Conservation (phyloP, 2,797 vertebrate species). For the Melanotaenia trifasciata region DNA sequence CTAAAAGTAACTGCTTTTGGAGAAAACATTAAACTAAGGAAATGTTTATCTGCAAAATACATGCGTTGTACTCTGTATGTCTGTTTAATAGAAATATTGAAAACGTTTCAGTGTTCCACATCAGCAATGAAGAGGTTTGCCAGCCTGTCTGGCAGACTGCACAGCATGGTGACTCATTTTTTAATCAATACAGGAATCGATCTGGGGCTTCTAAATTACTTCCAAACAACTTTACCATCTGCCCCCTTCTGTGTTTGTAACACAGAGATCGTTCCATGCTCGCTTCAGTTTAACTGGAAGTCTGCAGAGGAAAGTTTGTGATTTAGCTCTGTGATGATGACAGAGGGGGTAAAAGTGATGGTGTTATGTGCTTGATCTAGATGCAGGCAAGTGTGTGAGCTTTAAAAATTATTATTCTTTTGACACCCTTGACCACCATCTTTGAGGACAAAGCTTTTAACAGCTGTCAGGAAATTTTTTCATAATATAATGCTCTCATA, state of each 20-base stretch:
- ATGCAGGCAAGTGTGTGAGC: not conserved
- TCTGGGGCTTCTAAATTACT: conserved; percentile 34
- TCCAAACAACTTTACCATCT: conserved; percentile 25
- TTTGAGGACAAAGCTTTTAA: not conserved
- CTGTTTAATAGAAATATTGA: not conserved
- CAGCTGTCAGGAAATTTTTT: not conserved
- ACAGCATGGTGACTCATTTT: conserved; percentile 20
- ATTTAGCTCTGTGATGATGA: not conserved
- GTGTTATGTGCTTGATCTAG: not conserved
- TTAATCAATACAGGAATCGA: conserved; percentile 45
- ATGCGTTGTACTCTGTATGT: not conserved
- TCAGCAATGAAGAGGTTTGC: not conserved
- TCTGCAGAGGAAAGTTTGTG: not conserved
- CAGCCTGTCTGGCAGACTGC: conserved; percentile 8
- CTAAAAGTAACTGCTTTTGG: not conserved
- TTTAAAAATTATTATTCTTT: not conserved
- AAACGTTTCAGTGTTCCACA: not conserved
- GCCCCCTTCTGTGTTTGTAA: conserved; percentile 8
- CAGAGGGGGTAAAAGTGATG: not conserved
- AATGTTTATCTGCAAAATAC: not conserved
- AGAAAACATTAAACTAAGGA: not conserved
- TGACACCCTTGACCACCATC: not conserved
- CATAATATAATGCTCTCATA: not conserved
- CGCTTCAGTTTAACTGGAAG: not conserved
- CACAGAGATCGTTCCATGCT: conserved; percentile 1